These are phyloP conservation scores for Hippocampus mohnikei DNA, from an alignment of 2,113 vertebrate genomes.

Conservation along the genomic window DNA sequence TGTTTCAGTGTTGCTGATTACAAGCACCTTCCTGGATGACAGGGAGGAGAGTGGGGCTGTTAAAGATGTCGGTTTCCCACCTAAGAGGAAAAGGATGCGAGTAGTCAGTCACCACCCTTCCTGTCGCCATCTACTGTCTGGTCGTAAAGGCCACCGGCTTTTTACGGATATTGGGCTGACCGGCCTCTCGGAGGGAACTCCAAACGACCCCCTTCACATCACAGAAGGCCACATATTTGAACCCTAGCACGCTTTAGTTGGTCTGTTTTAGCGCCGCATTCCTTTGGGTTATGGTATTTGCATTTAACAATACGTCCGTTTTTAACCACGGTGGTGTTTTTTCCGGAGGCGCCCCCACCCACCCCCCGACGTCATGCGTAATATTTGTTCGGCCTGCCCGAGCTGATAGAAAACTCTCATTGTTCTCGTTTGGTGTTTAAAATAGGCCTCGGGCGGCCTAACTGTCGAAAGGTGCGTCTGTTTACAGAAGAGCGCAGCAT, in stretches of 20 bases:
- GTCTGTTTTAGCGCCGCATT: slow-evolving; percentile 34
- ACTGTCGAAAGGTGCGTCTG: slow-evolving; percentile 7
- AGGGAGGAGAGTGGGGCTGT: slow-evolving; percentile 19
- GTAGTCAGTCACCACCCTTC: slow-evolving; percentile 60
- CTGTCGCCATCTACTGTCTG: slow-evolving; percentile 61
- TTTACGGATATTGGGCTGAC: slow-evolving; percentile 19
- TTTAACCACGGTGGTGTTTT: slow-evolving; percentile 5
- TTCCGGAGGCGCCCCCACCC: not conserved
- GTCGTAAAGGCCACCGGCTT: slow-evolving; percentile 28
- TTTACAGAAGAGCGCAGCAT: not conserved
- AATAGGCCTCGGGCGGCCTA: not conserved
- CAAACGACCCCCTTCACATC: slow-evolving; percentile 25
- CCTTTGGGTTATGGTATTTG: slow-evolving; percentile 30
- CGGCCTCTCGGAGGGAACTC: slow-evolving; percentile 22
- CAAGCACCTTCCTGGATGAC: slow-evolving; percentile 35
- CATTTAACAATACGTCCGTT: slow-evolving; percentile 22
- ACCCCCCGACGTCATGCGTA: not conserved
- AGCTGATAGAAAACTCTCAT: not conserved
- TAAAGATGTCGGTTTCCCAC: slow-evolving; percentile 40
- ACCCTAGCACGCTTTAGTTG: slow-evolving; percentile 43
- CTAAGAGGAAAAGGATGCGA: slow-evolving; percentile 49
- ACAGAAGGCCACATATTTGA: slow-evolving; percentile 57
- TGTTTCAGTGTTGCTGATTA: not conserved
- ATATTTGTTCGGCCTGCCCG: not conserved
- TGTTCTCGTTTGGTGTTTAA: slow-evolving; percentile 1